phyloP scores from a whole-genome alignment of 2,113 vertebrate species.

The Agapornis roseicollis region DNA sequence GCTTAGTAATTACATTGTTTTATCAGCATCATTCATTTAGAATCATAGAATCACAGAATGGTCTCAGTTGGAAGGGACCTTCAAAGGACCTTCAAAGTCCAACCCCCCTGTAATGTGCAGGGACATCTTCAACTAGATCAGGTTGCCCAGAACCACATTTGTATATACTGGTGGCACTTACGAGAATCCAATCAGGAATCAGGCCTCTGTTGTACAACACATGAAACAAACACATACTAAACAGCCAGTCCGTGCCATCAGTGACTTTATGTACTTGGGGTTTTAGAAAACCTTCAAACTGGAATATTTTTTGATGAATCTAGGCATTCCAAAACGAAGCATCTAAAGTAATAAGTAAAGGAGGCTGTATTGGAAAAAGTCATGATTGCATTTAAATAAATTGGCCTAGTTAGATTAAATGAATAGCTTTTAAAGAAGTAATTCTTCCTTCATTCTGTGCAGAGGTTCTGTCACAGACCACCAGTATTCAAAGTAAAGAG shows the following conservation, averaged over 20 bases:
- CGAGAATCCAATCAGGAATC: background rate
- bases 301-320: slow-evolving; percentile 2
- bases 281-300: background rate
- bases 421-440: slow-evolving; percentile 45
- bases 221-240: background rate
- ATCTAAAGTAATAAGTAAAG: background rate
- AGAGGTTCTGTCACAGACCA: slow-evolving; percentile 58
- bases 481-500: slow-evolving; percentile 55
- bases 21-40: background rate
- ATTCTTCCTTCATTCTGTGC: slow-evolving; percentile 5
- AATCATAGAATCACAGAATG: background rate
- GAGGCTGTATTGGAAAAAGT: slow-evolving; percentile 29
- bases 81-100: background rate
- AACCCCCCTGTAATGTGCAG: background rate
- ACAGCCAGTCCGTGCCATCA: background rate
- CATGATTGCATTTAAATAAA: slow-evolving; percentile 58
- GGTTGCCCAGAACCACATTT: background rate
- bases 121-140: background rate
- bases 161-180: background rate
- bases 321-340: background rate
- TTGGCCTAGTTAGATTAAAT: slow-evolving; percentile 56
- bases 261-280: background rate
- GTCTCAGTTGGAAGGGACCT: background rate
- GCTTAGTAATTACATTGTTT: background rate
- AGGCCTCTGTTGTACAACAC: background rate